These are phyloP conservation scores for Dendrocopos noguchii DNA, from an alignment of 2,113 vertebrate genomes.

Conservation along the genomic window DNA sequence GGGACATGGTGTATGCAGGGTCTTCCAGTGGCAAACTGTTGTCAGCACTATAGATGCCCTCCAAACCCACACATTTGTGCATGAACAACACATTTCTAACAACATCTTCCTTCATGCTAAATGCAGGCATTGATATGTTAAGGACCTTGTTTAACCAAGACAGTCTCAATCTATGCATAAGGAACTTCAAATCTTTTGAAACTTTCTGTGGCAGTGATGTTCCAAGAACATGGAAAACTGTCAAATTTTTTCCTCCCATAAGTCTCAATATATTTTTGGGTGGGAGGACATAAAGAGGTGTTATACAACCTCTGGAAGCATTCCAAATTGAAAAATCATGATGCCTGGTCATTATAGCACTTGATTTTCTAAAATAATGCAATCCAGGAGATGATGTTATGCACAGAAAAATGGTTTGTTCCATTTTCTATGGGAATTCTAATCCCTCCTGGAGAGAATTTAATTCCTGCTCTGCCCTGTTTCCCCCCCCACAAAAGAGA, in stretches of 20 bases:
- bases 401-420: background rate
- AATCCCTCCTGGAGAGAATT: background rate
- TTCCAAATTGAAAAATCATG: slow-evolving; percentile 9
- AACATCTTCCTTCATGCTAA: background rate
- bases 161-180: background rate
- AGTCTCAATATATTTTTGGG: slow-evolving; percentile 13
- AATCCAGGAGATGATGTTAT: background rate
- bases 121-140: background rate
- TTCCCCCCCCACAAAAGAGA: background rate
- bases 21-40: background rate
- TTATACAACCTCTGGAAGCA: slow-evolving; percentile 38
- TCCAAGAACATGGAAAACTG: slow-evolving; percentile 11
- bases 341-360: background rate
- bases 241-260: background rate
- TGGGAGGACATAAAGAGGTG: slow-evolving; percentile 1
- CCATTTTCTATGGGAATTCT: background rate
- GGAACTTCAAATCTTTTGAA: background rate
- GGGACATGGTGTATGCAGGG: background rate
- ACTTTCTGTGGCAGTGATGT: background rate
- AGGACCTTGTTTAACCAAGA: background rate
- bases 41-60: background rate
- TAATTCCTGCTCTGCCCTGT: background rate
- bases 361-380: background rate
- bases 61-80: background rate
- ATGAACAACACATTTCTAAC: background rate